Conservation (phyloP, 1,140 invertebrate species). For the Zeugodacus cucurbitae region DNA sequence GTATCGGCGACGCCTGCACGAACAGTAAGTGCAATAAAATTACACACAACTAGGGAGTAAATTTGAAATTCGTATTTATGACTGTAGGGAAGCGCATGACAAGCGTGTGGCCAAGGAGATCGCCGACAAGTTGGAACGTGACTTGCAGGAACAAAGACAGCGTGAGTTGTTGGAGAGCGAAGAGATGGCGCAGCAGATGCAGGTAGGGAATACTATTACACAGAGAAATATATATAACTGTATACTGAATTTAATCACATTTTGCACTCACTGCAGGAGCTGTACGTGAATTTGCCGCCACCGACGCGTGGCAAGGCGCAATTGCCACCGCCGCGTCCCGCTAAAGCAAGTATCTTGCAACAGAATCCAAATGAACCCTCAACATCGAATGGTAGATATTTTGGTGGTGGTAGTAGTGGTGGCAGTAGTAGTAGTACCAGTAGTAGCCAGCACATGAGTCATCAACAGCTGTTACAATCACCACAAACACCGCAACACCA, state of each 20-base stretch:
- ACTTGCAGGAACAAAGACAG: conserved; percentile 67
- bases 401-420: conserved; percentile 11
- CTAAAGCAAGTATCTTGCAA: conserved; percentile 61
- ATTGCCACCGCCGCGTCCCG: conserved; percentile 59
- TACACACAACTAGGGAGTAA: not conserved
- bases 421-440: not conserved
- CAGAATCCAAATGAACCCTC: conserved; percentile 39
- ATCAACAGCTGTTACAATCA: conserved; percentile 41
- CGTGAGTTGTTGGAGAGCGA: conserved; percentile 69
- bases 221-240: not conserved
- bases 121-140: conserved; percentile 75
- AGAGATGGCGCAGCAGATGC: conserved; percentile 66
- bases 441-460: conserved; percentile 31
- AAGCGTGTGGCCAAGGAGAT: conserved; percentile 74
- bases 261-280: conserved; percentile 50
- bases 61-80: conserved; percentile 26
- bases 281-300: conserved; percentile 63
- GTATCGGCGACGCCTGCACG: conserved; percentile 67
- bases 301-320: conserved; percentile 57
- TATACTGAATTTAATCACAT: not conserved
- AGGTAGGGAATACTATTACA: conserved; percentile 52
- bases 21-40: conserved; percentile 54
- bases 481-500: conserved; percentile 44
- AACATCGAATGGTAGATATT: conserved; percentile 37
- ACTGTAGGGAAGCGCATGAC: conserved; percentile 76